Evolutionary conservation across 2,113 vertebrate genomes (phyloP).

Genomic region (Dicentrarchus labrax): DNA sequence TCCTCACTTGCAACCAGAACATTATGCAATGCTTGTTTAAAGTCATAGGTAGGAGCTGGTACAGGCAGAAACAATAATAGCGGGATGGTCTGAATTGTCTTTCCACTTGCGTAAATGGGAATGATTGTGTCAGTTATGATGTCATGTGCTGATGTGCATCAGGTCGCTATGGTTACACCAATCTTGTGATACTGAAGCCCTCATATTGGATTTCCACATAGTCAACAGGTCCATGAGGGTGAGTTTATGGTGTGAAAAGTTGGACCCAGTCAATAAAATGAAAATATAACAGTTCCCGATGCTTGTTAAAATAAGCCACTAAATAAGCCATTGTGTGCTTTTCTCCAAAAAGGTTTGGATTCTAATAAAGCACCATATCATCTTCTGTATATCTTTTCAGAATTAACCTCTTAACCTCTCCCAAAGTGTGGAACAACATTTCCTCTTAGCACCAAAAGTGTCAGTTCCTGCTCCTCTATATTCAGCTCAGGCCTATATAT

Average conservation of each 20-base stretch:
- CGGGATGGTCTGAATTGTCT: constrained; percentile 56
- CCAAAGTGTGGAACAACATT: constrained; percentile 4
- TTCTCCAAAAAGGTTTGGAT: not conserved
- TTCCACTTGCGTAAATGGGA: constrained; percentile 74
- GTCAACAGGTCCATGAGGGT: constrained; percentile 57
- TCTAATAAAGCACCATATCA: not conserved
- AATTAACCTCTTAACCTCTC: constrained; percentile 15
- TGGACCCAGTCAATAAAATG: not conserved
- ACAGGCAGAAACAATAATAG: constrained; percentile 46
- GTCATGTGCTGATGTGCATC: constrained; percentile 80
- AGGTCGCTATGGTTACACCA: constrained; percentile 80
- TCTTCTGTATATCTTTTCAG: not conserved
- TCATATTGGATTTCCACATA: constrained; percentile 58
- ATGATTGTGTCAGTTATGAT: constrained; percentile 76
- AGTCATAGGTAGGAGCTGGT: constrained; percentile 42
- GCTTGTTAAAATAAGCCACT: not conserved
- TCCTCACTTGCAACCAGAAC: constrained; percentile 24
- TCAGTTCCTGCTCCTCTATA: constrained; percentile 58
- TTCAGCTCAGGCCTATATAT: constrained; percentile 45
- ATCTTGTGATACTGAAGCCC: constrained; percentile 59
- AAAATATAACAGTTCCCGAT: not conserved
- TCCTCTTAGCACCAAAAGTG: constrained; percentile 45
- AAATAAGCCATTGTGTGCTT: not conserved
- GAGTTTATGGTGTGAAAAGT: constrained; percentile 13
- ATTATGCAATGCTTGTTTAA: constrained; percentile 42